Evolutionary conservation across 2,113 vertebrate genomes (phyloP), one percentile per base, ranked within the genome.

Genomic region (Triplophysa siluroides): DNA sequence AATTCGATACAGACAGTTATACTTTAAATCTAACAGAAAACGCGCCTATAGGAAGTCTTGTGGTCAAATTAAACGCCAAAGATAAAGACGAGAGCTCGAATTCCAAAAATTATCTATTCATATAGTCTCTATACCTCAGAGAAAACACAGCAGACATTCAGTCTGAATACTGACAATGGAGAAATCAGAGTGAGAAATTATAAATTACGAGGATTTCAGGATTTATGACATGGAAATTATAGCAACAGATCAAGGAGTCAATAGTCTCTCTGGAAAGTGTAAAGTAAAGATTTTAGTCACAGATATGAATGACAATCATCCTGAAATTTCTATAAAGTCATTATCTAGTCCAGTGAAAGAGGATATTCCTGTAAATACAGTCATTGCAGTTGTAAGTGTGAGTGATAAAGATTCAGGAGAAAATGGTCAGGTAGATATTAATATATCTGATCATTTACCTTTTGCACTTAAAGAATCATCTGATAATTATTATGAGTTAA

Each of bases 161-260:
- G 62, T 61, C 87, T 93, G 83, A 83, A 92, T 63, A 10, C 83
- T 1, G 23, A 50, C 21, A 89, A 78, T 41, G 92, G 92, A 0
- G 91, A 94, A 85, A 81, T 94, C 13, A 87, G 81, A 83, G 91
- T 90, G 19, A 88, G 90, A 84, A 29, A 74, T 81, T 26, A 69
- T 92, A 4, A 89, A 92, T 82, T 92, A 88, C 52, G 92, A 93
- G 67, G 86, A 88, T 70, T 78, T 52, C 2, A 89, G 78, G 68
- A 82, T 78, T 13, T 91, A 92, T 68, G 84, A 90, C 43, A 88
- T 92, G 71, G 87, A 88, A 38, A 80, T 92, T 9, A 66, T 84
- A 75, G 90, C 89, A 2, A 84, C 78, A 41, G 90, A 93, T 63
- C 88, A 88, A 45, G 91, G 87, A 60, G 41, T 11, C 0, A 79